A percentile compares a stretch with the other conserved stretches of the same genome.
Evolutionary conservation across 1,140 invertebrate genomes (phyloP).

Genomic region (Sycophila sp.): DNA sequence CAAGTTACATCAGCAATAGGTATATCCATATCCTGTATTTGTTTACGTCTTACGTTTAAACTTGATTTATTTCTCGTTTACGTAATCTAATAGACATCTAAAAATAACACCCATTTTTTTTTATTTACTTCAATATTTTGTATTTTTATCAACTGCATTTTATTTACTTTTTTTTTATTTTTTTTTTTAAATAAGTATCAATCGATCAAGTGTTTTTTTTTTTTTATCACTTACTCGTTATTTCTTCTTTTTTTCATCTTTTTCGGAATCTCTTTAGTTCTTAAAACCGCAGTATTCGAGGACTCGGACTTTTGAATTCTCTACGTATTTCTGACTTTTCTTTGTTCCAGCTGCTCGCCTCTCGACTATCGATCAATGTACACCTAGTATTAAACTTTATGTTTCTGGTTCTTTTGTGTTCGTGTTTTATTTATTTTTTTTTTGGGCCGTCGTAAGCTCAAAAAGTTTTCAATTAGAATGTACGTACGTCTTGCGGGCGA

Average conservation of each 20-base stretch:
- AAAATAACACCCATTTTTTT: constrained; percentile 64
- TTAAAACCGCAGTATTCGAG: constrained; percentile 24
- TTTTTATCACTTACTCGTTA: too few relatives aligned
- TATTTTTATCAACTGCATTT: constrained; percentile 43
- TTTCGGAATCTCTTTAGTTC: too few relatives aligned
- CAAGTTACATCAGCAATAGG: constrained; percentile 41
- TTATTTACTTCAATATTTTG: constrained; percentile 54
- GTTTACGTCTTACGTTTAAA: constrained; percentile 48
- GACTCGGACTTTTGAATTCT: constrained; percentile 18
- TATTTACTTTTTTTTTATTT: constrained; percentile 6
- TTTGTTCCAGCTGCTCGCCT: not conserved
- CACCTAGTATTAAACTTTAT: not conserved
- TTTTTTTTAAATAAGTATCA: not conserved
- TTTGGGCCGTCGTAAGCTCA: not conserved
- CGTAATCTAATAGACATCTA: constrained; percentile 64
- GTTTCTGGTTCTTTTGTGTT: constrained; percentile 2
- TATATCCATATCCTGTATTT: constrained; percentile 37
- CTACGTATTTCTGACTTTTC: not conserved
- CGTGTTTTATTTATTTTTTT: too few relatives aligned
- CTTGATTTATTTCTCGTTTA: constrained; percentile 57
- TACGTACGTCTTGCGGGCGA: too few relatives aligned
- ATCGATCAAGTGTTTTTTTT: constrained; percentile 12
- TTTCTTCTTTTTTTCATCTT: too few relatives aligned
- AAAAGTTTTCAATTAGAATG: not conserved
- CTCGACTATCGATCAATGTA: not conserved